These are phyloP conservation scores for Tokudaia muenninki DNA, from an alignment of 2,797 vertebrate genomes.

Conservation along the genomic window DNA sequence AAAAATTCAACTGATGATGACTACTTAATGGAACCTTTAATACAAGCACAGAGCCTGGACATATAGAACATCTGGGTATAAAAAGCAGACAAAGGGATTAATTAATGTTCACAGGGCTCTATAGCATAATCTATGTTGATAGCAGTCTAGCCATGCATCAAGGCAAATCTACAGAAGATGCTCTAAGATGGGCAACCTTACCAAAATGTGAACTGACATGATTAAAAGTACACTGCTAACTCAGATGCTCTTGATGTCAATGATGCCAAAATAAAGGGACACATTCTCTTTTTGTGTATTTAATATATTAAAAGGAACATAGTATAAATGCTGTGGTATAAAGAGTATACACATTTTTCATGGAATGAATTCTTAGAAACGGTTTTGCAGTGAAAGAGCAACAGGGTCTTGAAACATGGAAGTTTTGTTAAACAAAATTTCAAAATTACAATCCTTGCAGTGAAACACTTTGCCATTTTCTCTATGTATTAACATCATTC, in stretches of 20 bases:
- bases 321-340: constrained; percentile 70
- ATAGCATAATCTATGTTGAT: neutral
- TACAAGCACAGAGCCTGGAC: neutral
- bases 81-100: neutral
- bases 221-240: neutral
- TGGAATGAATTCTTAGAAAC: constrained; percentile 72
- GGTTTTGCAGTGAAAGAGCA: constrained; percentile 60
- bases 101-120: neutral
- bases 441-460: constrained; percentile 42
- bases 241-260: neutral
- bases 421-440: constrained; percentile 64
- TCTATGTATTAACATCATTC: constrained; percentile 46
- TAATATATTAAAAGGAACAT: constrained; percentile 76
- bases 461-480: constrained; percentile 70
- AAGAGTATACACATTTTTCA: constrained; percentile 65
- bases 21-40: neutral
- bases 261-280: constrained; percentile 28
- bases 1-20: neutral
- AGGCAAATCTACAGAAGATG: neutral
- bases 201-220: neutral
- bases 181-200: neutral
- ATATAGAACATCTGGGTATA: neutral
- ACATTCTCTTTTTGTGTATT: constrained; percentile 37
- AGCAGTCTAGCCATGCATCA: neutral
- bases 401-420: constrained; percentile 54